Evolutionary conservation across 2,797 vertebrate species (phyloP).

Genomic region (Oryzias sinensis): DNA sequence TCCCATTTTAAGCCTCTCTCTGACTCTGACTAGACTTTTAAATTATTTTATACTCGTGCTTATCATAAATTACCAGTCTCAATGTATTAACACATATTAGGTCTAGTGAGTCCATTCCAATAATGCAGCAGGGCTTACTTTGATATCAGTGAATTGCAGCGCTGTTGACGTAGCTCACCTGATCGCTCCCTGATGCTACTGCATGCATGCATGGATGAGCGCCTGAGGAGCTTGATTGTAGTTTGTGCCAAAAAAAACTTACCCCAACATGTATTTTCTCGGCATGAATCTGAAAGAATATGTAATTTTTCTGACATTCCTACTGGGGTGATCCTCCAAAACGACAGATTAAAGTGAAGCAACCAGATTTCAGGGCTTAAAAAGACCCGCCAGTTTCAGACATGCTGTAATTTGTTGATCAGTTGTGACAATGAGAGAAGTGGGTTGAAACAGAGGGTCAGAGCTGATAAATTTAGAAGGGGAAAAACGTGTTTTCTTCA

Average conservation of each 20-base stretch:
- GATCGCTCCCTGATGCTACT: slow-evolving; percentile 14
- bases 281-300: slow-evolving; percentile 51
- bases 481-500: slow-evolving; percentile 3
- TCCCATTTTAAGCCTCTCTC: no score
- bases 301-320: slow-evolving; percentile 56
- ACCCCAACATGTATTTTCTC: slow-evolving; percentile 19
- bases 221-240: slow-evolving; percentile 25
- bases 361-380: slow-evolving; percentile 47
- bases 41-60: slow-evolving; percentile 2
- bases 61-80: slow-evolving; percentile 12
- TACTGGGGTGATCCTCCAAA: slow-evolving; percentile 59
- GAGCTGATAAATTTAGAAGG: slow-evolving; percentile 15
- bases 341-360: slow-evolving; percentile 66
- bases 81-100: slow-evolving; percentile 7
- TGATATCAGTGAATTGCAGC: slow-evolving; percentile 45
- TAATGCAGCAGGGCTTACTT: slow-evolving; percentile 22
- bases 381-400: slow-evolving; percentile 44
- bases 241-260: slow-evolving; percentile 9
- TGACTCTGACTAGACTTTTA: slow-evolving; percentile 4
- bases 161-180: slow-evolving; percentile 52
- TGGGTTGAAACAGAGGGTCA: slow-evolving; percentile 38
- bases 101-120: slow-evolving; percentile 13
- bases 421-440: slow-evolving; percentile 39
- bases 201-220: slow-evolving; percentile 6
- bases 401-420: slow-evolving; percentile 41